phyloP scores from a whole-genome alignment of 2,113 vertebrate species.

The Mustelus asterias region DNA sequence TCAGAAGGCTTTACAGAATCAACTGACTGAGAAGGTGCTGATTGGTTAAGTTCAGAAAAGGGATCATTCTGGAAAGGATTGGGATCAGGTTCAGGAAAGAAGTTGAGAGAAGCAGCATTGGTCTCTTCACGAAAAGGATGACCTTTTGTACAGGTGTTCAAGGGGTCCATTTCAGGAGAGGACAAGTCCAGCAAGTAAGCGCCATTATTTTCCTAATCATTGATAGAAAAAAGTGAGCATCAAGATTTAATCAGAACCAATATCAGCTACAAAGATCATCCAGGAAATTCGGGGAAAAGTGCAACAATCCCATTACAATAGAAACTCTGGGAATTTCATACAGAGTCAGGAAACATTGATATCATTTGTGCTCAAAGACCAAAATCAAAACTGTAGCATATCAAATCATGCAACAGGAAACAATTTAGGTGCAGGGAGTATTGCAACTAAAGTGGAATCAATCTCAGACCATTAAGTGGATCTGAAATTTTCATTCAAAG shows the following conservation, averaged over 20 bases:
- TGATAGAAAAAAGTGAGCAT: constrained; percentile 52
- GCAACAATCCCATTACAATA: too few species aligned
- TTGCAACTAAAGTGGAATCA: too few species aligned
- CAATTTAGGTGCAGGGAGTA: too few species aligned
- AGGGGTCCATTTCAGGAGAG: constrained; percentile 84
- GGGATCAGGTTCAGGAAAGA: constrained; percentile 80
- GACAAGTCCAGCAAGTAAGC: constrained; percentile 93
- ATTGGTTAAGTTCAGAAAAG: constrained; percentile 60
- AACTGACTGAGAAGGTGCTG: constrained; percentile 51
- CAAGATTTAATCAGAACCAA: neutral
- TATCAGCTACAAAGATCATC: neutral
- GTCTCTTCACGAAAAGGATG: constrained; percentile 67
- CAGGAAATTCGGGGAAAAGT: neutral
- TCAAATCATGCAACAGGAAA: too few species aligned
- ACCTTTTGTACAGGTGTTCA: constrained; percentile 81
- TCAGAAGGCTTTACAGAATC: constrained; percentile 53
- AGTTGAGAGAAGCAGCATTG: constrained; percentile 66
- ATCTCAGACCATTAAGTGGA: too few species aligned
- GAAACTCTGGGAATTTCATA: too few species aligned
- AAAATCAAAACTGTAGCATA: too few species aligned
- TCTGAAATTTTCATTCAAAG: too few species aligned
- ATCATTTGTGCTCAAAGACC: too few species aligned
- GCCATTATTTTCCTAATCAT: constrained; percentile 82
- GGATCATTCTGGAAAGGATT: constrained; percentile 88
- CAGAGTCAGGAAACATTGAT: too few species aligned